Evolutionary conservation across 30 jellyfish, hydroid and myxozoan genomes (phyloP), one percentile per base, ranked within the genome.

Genomic region (Pseudorhiza aurosa): DNA sequence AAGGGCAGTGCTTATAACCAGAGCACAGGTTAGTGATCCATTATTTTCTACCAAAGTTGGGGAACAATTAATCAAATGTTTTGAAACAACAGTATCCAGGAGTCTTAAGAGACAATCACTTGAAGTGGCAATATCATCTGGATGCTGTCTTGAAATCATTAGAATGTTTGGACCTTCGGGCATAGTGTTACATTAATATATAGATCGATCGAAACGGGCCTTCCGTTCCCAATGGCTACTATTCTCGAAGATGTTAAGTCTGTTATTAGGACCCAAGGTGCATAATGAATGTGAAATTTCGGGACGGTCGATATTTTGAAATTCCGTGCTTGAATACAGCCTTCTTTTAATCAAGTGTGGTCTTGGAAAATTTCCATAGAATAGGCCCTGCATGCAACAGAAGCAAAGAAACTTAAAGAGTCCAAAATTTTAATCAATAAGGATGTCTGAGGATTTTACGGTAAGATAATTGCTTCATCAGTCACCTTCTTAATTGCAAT

Each of bases 11-110:
- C 68, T 69, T 29, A 69, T 25, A 8, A 24, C 83, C 50, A 21
- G 83, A 69, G 24, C 45, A 69, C 68, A 42, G 45, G 45, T 69
- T 39, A 10, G 35, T 53, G 51, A 72, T 47, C 85, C 85, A 45
- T 71, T 47, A 71, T 24, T 46, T 45, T 58, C 72, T 44, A 68
- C 26, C 46, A 39, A 43, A 46, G 25, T 28, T 25, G 75, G 75
- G 75, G 75, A 60, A 18, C 75, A 60, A 60, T 49, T 8, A 60
- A 60, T 5, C 53, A 60, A 60, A 60, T 2, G 29, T 5, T 47
- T 60, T 1, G 33, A 55, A 55, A 55, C 68, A 14, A 55, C 68
- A 55, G 24, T 55, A 33, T 55, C 24, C 24, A 55, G 28, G 69
- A 55, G 69, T 55, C 69, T 15, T 55, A 28, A 55, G 0, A 55